Base-by-base conservation (phyloP, 2,797 vertebrate genomes). In the Micrastur ruficollis region DNA sequence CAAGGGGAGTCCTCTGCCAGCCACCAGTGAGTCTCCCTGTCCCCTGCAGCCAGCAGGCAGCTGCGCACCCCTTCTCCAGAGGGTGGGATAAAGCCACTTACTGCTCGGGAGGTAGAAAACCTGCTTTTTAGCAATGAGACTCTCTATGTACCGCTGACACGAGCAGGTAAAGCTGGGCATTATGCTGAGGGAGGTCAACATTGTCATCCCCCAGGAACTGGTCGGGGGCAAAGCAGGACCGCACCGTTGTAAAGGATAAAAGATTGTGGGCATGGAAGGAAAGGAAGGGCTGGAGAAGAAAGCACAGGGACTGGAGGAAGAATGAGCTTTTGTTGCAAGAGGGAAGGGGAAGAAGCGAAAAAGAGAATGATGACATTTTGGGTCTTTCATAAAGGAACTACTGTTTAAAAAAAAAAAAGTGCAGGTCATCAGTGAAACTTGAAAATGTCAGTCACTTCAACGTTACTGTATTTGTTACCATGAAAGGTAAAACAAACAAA, bases 361-460 rank as follows among this genome's bases (percentile, higher is more conserved):
- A 81, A 75, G 36, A 65, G 22, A 78, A 34, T 1, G 1, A 34
- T 58, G 34, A 63, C 20, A 75, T 74, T 82, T 82, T 26, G 27
- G 3, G 26, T 62, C 34, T 86, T 93, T 55, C 50, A n/a, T 49
- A 79, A 79, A 79, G n/a, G 31, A 91, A 70, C 23, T 50, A 42
- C 38, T 31, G 23, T 36, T 63, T 10, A 47, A 50, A 34, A 58
- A 76, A 46, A 23, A 52, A 7, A 44, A 49, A 63, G 18, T 23
- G 40, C 44, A 80, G 21, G 42, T 63, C 38, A 55, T 66, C 34
- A 80, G 50, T 58, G 26, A 90, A 50, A 75, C 55, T 19, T 25
- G 8, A 75, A 94, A 90, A 88, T 52, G 34, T 52, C 80, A 67
- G n/a, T 81, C 67, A 70, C 65, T 74, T 61, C 66, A 74, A 74